phyloP scores from a whole-genome alignment of 2,888 invertebrate genomes.

The Athalia cordata region DNA sequence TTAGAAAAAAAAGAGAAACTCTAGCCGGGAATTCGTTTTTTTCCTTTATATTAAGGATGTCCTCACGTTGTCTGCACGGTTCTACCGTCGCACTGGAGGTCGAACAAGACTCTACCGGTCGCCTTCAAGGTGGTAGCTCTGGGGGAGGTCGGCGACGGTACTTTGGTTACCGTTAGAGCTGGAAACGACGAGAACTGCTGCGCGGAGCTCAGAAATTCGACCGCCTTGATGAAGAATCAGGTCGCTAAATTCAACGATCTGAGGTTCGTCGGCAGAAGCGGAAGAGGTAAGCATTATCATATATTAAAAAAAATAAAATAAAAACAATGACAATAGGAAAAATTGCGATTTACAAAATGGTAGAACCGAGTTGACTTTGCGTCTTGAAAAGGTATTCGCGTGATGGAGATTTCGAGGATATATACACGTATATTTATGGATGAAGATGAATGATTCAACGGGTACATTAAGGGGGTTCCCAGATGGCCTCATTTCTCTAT shows the following conservation, averaged over 20 bases:
- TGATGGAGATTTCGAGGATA: slow-evolving; percentile 20
- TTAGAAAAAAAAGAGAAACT: background rate
- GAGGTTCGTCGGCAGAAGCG: slow-evolving; percentile 96
- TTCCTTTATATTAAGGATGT: slow-evolving; percentile 55
- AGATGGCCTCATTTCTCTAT: slow-evolving; percentile 65
- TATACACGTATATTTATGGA: slow-evolving; percentile 8
- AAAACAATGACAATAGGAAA: background rate
- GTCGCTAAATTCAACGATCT: slow-evolving; percentile 98
- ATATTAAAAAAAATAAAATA: too few relatives aligned
- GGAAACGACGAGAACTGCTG: slow-evolving; percentile 98
- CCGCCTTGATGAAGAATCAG: slow-evolving; percentile 97
- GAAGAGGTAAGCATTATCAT: slow-evolving; percentile 85
- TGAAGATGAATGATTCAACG: slow-evolving; percentile 62
- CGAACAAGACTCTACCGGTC: slow-evolving; percentile 96
- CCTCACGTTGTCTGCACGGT: slow-evolving; percentile 84
- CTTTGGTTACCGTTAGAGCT: slow-evolving; percentile 93
- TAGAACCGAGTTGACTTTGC: background rate
- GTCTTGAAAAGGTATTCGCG: slow-evolving; percentile 1
- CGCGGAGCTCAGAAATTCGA: slow-evolving; percentile 94
- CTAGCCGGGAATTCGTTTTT: background rate
- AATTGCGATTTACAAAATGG: background rate
- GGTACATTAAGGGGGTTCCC: slow-evolving; percentile 63
- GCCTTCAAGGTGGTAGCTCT: slow-evolving; percentile 96
- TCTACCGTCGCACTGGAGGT: slow-evolving; percentile 96
- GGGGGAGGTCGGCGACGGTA: slow-evolving; percentile 95